Evolutionary conservation across 2,797 vertebrate genomes (phyloP).

Genomic region (Myotis pilosus): DNA sequence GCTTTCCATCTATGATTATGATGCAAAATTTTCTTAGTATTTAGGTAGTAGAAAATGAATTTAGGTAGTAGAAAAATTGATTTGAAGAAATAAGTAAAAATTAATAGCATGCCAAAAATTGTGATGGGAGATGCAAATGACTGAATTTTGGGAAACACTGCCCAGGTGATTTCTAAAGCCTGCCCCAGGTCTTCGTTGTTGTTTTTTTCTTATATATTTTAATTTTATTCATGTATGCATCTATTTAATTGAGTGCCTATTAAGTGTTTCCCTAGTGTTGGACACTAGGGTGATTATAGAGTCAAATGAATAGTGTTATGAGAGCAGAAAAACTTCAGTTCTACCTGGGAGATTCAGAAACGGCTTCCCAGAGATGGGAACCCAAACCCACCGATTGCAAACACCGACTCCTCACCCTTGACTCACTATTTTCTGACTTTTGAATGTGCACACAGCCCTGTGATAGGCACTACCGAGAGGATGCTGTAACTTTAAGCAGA

Average conservation of each 20-base stretch:
- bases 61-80: background rate
- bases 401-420: background rate
- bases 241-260: background rate
- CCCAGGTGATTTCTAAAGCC: background rate
- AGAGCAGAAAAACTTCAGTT: background rate
- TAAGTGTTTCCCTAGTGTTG: background rate
- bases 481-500: background rate
- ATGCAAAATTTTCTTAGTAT: background rate
- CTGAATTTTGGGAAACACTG: background rate
- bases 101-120: background rate
- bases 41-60: background rate
- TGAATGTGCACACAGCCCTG: background rate
- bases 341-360: background rate
- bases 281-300: background rate
- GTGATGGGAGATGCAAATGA: background rate
- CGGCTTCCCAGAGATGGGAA: background rate
- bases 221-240: conserved; percentile 7
- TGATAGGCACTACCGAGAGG: background rate
- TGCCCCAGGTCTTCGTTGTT: background rate
- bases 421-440: background rate
- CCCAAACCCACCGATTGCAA: background rate
- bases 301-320: background rate
- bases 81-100: background rate
- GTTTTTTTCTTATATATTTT: background rate
- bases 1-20: background rate